Conservation (phyloP, 2,888 invertebrate species). For the Dynastes maya region DNA sequence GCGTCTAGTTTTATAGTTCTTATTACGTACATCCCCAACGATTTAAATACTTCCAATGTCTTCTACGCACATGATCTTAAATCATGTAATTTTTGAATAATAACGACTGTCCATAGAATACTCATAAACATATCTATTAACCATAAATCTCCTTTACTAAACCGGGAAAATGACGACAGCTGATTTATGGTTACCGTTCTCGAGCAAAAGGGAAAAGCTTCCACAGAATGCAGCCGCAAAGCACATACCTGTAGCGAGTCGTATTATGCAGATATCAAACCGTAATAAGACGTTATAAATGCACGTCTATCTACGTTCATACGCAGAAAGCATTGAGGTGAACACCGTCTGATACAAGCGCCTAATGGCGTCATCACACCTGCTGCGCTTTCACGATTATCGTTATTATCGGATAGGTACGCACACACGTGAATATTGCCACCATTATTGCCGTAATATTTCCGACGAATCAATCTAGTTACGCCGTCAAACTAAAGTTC, state of each 20-base stretch:
- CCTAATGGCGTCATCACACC: slow-evolving; percentile 26
- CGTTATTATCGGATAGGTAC: slow-evolving; percentile 19
- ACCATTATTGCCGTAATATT: neutral
- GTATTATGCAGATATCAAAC: slow-evolving; percentile 18
- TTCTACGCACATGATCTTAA: too few relatives aligned
- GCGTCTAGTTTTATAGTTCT: too few relatives aligned
- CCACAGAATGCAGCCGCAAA: neutral
- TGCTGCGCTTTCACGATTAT: slow-evolving; percentile 21
- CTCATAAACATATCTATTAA: neutral
- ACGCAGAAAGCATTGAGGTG: neutral
- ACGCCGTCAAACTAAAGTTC: too few relatives aligned
- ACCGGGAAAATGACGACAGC: neutral
- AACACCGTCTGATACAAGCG: neutral
- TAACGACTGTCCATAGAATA: neutral
- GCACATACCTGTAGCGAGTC: neutral
- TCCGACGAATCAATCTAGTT: neutral
- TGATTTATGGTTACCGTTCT: neutral
- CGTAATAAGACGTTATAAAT: slow-evolving; percentile 20
- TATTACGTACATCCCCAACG: too few relatives aligned
- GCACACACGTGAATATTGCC: slow-evolving; percentile 5
- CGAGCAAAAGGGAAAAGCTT: too few relatives aligned
- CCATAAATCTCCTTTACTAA: slow-evolving; percentile 1
- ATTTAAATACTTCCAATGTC: neutral
- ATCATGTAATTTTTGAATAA: too few relatives aligned
- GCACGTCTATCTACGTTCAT: neutral